Percentiles rank a stretch among this genome's conserved stretches.
Evolutionary conservation across 1,140 invertebrate species (phyloP).

Genomic region (Plutomurus gul): DNA sequence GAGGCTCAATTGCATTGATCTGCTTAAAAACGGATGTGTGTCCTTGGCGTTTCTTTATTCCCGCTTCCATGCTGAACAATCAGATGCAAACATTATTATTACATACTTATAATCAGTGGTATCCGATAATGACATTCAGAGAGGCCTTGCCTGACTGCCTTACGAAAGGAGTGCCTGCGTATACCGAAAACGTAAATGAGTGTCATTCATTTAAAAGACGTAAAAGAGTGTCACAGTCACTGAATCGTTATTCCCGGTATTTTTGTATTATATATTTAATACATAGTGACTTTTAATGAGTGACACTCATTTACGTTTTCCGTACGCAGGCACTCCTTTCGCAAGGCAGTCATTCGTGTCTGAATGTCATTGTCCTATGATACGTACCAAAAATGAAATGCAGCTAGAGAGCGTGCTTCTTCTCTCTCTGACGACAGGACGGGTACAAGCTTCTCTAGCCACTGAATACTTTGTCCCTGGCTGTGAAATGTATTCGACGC

Average conservation of each 20-base stretch:
- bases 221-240: no score
- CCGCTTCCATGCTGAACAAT: slow-evolving; percentile 81
- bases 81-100: background rate
- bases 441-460: slow-evolving; percentile 90
- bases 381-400: slow-evolving; percentile 96
- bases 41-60: slow-evolving; percentile 94
- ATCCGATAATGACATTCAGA: background rate
- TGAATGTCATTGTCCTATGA: no score
- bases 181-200: no score
- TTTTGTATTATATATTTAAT: no score
- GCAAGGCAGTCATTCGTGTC: no score
- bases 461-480: slow-evolving; percentile 95
- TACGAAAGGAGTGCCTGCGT: background rate
- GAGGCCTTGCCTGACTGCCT: background rate
- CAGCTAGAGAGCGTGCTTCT: slow-evolving; percentile 93
- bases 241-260: no score
- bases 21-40: slow-evolving; percentile 92
- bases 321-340: no score
- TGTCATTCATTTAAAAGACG: no score
- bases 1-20: slow-evolving; percentile 91
- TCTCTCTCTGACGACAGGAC: slow-evolving; percentile 94
- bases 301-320: no score
- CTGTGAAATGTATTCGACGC: slow-evolving; percentile 87
- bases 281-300: no score
- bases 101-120: background rate